Conservation (phyloP, 2,797 vertebrate species). For the Hippocampus kuda region DNA sequence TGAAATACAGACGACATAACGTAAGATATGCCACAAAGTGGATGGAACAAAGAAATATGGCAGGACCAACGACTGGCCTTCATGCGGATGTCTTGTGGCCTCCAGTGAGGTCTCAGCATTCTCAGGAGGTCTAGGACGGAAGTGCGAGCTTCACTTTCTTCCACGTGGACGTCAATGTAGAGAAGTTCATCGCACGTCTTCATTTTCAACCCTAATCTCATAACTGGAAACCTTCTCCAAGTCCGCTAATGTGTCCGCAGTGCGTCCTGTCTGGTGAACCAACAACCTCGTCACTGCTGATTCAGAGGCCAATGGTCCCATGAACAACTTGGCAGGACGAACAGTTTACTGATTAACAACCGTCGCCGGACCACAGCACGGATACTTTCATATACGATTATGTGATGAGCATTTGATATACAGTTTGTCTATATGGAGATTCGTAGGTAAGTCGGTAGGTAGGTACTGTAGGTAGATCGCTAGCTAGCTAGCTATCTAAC, state of each 20-base stretch:
- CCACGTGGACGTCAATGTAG: constrained; percentile 53
- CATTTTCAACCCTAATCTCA: neutral
- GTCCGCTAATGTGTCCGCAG: neutral
- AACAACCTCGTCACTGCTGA: constrained; percentile 27
- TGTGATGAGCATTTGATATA: neutral
- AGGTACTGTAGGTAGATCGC: no score
- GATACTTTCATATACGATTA: neutral
- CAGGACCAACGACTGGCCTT: constrained; percentile 52
- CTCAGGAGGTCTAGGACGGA: constrained; percentile 57
- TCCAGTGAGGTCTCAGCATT: constrained; percentile 61
- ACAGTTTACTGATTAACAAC: constrained; percentile 66
- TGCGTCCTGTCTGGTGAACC: constrained; percentile 33
- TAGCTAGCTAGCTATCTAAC: no score
- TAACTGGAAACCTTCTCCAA: neutral
- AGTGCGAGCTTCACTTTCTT: constrained; percentile 40
- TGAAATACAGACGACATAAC: no score
- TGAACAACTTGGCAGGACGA: constrained; percentile 34
- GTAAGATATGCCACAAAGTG: no score
- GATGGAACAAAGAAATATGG: neutral
- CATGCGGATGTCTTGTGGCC: constrained; percentile 53
- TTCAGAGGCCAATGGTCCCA: constrained; percentile 58
- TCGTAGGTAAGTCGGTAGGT: no score
- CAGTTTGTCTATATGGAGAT: no score
- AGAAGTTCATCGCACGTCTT: constrained; percentile 20
- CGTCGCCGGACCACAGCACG: neutral